phyloP scores from a whole-genome alignment of 2,113 vertebrate species.

The Physeter macrocephalus region DNA sequence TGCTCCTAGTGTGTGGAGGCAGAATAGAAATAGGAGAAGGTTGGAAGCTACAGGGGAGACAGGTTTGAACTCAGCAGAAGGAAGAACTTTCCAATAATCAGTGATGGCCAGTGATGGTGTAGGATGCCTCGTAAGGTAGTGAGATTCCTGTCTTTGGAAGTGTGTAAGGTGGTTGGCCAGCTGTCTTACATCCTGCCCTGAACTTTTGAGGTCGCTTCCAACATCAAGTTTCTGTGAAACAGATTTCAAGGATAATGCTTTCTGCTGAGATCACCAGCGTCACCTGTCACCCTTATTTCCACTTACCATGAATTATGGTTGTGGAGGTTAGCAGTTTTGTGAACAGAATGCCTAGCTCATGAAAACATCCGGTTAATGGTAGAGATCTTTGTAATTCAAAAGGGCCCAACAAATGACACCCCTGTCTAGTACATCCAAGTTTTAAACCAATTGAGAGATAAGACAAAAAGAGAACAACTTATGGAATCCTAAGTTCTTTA shows the following conservation, averaged over 20 bases:
- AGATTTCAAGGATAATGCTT: slow-evolving; percentile 18
- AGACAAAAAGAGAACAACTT: not conserved
- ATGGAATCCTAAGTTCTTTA: not conserved
- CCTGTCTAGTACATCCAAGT: not conserved
- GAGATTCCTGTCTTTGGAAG: not conserved
- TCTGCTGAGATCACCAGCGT: not conserved
- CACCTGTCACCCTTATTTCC: not conserved
- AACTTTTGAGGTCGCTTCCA: not conserved
- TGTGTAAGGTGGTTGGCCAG: not conserved
- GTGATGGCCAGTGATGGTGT: not conserved
- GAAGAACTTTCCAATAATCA: not conserved
- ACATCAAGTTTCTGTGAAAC: not conserved
- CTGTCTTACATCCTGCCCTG: not conserved
- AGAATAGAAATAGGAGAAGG: not conserved
- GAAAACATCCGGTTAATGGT: not conserved
- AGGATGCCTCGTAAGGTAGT: not conserved
- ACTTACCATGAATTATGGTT: not conserved
- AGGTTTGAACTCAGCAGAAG: not conserved
- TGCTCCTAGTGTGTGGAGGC: not conserved
- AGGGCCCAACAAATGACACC: not conserved
- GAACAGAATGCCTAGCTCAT: not conserved
- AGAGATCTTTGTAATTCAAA: not conserved
- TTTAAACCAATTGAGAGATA: not conserved
- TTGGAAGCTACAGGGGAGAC: not conserved
- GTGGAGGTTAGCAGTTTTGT: not conserved